Percentiles rank a stretch among this genome's conserved stretches.
These are phyloP conservation scores for Thyatira batis DNA, from an alignment of 2,888 invertebrate genomes.

Conservation along the genomic window DNA sequence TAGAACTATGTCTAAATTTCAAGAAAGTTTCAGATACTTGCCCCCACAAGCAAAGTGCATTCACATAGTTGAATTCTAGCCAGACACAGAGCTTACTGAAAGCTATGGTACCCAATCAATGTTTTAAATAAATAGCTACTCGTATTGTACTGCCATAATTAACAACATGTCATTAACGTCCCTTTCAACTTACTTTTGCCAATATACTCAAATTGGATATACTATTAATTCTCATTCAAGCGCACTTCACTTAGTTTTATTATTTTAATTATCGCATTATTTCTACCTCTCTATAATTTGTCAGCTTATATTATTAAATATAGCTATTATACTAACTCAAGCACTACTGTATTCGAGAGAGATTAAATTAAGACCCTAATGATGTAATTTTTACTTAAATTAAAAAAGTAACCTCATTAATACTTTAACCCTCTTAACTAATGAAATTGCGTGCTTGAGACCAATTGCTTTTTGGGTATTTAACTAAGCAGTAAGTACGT, in stretches of 20 bases:
- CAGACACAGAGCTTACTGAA: background rate
- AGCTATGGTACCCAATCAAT: no score
- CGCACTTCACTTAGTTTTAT: no score
- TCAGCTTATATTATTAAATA: no score
- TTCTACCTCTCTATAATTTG: no score
- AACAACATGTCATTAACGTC: background rate
- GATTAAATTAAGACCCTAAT: background rate
- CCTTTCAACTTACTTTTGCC: no score
- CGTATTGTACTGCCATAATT: background rate
- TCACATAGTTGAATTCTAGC: background rate
- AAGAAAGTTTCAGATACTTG: constrained; percentile 20
- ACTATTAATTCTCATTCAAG: no score
- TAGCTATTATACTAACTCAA: no score
- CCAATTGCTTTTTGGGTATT: background rate
- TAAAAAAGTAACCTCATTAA: background rate
- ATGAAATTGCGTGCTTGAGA: background rate
- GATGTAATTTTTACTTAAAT: background rate
- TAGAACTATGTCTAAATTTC: constrained; percentile 21
- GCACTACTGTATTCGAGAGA: no score
- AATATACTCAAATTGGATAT: no score
- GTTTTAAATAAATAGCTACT: no score
- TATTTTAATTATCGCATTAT: no score
- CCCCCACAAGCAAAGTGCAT: background rate
- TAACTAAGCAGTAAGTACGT: background rate
- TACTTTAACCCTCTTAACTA: background rate